These are phyloP conservation scores for Aptenodytes forsteri DNA, from an alignment of 2,113 vertebrate species.

Conservation along the genomic window DNA sequence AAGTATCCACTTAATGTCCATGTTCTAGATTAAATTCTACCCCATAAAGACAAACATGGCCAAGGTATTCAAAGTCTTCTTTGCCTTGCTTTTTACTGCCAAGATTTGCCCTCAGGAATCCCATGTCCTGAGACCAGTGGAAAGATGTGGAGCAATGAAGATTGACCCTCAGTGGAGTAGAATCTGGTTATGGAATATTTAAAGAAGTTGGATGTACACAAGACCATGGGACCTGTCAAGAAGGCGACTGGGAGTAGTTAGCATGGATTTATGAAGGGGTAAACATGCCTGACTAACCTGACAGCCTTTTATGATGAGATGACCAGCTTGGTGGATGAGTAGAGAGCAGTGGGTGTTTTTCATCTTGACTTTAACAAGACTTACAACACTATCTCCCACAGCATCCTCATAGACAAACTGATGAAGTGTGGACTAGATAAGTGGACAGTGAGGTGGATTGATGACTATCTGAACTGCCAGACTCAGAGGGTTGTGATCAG, in stretches of 20 bases:
- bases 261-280: background rate
- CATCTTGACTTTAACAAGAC: background rate
- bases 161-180: background rate
- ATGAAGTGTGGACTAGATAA: background rate
- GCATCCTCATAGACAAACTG: background rate
- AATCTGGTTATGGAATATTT: background rate
- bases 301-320: background rate
- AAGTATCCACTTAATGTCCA: background rate
- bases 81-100: background rate
- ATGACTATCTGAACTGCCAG: background rate
- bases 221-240: background rate
- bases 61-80: background rate
- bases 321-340: background rate
- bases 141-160: background rate
- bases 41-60: background rate
- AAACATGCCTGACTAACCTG: background rate
- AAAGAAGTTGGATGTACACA: background rate
- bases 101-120: background rate
- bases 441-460: background rate
- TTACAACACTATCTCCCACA: background rate
- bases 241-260: background rate
- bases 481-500: background rate
- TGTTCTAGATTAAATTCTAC: background rate
- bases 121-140: background rate
- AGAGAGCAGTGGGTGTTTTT: background rate